These are phyloP conservation scores for Gymnothorax reevesii DNA, from an alignment of 2,797 vertebrate species.

Conservation along the genomic window DNA sequence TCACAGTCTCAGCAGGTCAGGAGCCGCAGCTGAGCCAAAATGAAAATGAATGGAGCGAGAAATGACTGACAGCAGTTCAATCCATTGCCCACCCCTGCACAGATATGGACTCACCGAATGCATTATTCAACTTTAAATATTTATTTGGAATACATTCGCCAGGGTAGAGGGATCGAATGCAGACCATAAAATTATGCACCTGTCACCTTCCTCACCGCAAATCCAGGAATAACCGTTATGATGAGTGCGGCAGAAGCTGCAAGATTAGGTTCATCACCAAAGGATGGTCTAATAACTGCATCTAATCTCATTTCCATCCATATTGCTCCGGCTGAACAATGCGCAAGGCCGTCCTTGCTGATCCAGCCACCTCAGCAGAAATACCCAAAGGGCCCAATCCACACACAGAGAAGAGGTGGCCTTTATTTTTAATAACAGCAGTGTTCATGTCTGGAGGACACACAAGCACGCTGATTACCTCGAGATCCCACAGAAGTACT, in stretches of 20 bases:
- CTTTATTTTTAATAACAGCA: constrained; percentile 41
- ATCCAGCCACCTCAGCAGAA: constrained; percentile 39
- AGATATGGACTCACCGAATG: constrained; percentile 35
- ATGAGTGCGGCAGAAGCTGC: constrained; percentile 38
- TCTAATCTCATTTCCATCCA: constrained; percentile 62
- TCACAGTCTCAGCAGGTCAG: background rate
- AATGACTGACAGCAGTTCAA: constrained; percentile 41
- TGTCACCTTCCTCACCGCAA: constrained; percentile 31
- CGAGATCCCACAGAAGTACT: constrained; percentile 6
- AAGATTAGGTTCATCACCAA: constrained; percentile 48
- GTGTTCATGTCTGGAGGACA: background rate
- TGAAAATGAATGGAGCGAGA: background rate
- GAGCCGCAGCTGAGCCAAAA: background rate
- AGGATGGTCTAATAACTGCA: constrained; percentile 49
- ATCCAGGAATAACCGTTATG: constrained; percentile 30
- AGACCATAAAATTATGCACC: constrained; percentile 52
- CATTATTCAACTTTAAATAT: constrained; percentile 40
- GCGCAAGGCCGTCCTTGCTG: constrained; percentile 30
- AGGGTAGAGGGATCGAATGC: constrained; percentile 43
- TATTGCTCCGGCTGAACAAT: constrained; percentile 48
- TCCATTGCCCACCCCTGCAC: constrained; percentile 34
- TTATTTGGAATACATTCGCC: constrained; percentile 50
- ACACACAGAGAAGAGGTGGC: constrained; percentile 21
- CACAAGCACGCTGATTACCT: constrained; percentile 20
- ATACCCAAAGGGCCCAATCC: constrained; percentile 37